A percentile compares a stretch with the other conserved stretches of the same genome.
Evolutionary conservation across 2,888 invertebrate species (phyloP).

Genomic region (Cantharis flavilabris): DNA sequence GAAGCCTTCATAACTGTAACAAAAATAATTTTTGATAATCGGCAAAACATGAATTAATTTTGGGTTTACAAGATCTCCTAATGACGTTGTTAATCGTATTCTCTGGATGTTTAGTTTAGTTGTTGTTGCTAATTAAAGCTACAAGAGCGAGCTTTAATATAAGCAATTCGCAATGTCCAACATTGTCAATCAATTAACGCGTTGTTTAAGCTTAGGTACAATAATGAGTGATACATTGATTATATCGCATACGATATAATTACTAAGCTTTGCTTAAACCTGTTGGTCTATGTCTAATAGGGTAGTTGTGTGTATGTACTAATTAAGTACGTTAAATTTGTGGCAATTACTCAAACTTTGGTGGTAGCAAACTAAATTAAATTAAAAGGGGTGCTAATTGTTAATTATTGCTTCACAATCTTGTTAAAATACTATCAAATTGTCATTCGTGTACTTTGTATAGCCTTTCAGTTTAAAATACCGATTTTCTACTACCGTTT

Average conservation of each 20-base stretch:
- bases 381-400: neutral
- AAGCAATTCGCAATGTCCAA: constrained; percentile 7
- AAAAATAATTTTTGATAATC: too few relatives aligned
- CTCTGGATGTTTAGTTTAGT: neutral
- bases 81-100: neutral
- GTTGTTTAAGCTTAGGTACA: constrained; percentile 18
- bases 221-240: constrained; percentile 25
- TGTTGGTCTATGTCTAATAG: constrained; percentile 19
- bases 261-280: constrained; percentile 21
- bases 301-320: constrained; percentile 12
- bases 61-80: neutral
- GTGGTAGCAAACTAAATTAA: neutral
- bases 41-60: neutral
- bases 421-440: neutral
- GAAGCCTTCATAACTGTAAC: neutral
- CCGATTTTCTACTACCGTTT: too few relatives aligned
- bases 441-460: neutral
- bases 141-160: neutral
- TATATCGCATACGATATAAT: constrained; percentile 25
- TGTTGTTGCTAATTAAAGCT: neutral
- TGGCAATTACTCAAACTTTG: constrained; percentile 1
- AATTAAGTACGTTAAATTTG: constrained; percentile 4
- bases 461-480: neutral
- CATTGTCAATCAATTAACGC: constrained; percentile 26
- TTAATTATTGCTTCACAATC: neutral